phyloP scores from a whole-genome alignment of 2,888 invertebrate genomes.

The Brachynemurus nebulosus region DNA sequence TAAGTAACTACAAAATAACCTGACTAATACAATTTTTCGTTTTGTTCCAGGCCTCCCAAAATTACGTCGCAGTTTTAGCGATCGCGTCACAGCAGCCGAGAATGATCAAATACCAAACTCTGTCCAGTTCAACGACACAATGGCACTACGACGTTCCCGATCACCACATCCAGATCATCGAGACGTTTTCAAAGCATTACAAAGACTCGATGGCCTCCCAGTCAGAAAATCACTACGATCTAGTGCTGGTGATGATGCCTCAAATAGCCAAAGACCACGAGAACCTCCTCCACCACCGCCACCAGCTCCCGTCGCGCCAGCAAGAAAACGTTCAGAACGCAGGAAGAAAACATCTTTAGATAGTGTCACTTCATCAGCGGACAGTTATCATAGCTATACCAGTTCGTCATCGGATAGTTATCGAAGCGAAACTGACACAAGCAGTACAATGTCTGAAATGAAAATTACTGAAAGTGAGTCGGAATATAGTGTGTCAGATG shows the following conservation, averaged over 20 bases:
- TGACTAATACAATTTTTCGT: slow-evolving; percentile 2
- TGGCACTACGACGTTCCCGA: slow-evolving; percentile 57
- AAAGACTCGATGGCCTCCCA: slow-evolving; percentile 25
- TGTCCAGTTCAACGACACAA: slow-evolving; percentile 64
- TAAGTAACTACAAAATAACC: too few species aligned
- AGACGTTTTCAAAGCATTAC: slow-evolving; percentile 39
- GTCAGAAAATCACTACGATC: slow-evolving; percentile 15
- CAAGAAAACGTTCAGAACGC: slow-evolving; percentile 2
- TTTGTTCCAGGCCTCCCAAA: slow-evolving; percentile 20
- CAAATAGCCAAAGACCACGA: slow-evolving; percentile 27
- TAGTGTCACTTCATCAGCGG: background rate
- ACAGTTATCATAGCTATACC: background rate
- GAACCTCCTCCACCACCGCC: slow-evolving; percentile 37
- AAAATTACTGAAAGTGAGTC: background rate
- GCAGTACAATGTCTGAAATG: background rate
- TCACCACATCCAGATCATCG: slow-evolving; percentile 44
- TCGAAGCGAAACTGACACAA: background rate
- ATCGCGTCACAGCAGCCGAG: slow-evolving; percentile 22
- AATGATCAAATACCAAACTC: slow-evolving; percentile 19
- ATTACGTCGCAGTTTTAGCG: slow-evolving; percentile 31
- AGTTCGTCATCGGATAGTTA: background rate
- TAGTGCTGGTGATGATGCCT: background rate
- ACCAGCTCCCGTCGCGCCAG: slow-evolving; percentile 21
- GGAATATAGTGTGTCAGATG: background rate
- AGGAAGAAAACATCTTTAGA: slow-evolving; percentile 1